phyloP scores from a whole-genome alignment of 35 echinoderm and acorn worm genomes.

The Ophiothrix spiculata region DNA sequence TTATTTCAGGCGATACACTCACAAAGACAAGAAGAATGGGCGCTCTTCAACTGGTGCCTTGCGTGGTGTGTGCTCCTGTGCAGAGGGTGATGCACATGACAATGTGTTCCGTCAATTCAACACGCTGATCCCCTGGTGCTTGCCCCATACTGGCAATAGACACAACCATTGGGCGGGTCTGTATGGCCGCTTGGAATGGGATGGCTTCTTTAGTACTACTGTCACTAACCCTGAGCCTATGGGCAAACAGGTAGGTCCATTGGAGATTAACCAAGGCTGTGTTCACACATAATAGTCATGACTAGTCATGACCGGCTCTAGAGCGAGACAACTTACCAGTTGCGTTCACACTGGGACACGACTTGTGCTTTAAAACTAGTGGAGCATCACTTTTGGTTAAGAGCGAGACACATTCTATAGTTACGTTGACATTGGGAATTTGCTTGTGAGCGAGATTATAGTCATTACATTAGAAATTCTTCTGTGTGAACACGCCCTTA shows the following conservation, averaged over 20 bases:
- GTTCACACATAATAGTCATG: too few relatives aligned
- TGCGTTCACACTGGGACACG: too few relatives aligned
- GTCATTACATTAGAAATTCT: not conserved
- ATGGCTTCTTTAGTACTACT: conserved; percentile 97
- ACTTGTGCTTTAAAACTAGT: too few relatives aligned
- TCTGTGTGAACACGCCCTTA: not conserved
- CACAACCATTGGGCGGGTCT: conserved; percentile 98
- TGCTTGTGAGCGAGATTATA: not conserved
- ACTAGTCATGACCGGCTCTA: too few relatives aligned
- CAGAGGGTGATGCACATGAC: conserved; percentile 70
- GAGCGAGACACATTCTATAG: too few relatives aligned
- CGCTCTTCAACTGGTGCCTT: conserved; percentile 60
- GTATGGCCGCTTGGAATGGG: conserved; percentile 87
- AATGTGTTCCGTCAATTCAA: conserved; percentile 84
- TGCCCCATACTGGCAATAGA: conserved; percentile 91
- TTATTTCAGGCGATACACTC: conserved; percentile 83
- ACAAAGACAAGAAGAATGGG: conserved; percentile 90
- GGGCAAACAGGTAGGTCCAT: conserved; percentile 85
- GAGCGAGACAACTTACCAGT: too few relatives aligned
- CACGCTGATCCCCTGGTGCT: conserved; percentile 91
- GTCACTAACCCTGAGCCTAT: conserved; percentile 98
- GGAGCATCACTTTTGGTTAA: too few relatives aligned
- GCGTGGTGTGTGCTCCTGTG: conserved; percentile 86
- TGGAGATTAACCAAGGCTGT: not conserved
- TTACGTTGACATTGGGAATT: too few relatives aligned